These are phyloP conservation scores for Leptobrachium leishanense DNA, from an alignment of 2,113 vertebrate species.

Conservation along the genomic window DNA sequence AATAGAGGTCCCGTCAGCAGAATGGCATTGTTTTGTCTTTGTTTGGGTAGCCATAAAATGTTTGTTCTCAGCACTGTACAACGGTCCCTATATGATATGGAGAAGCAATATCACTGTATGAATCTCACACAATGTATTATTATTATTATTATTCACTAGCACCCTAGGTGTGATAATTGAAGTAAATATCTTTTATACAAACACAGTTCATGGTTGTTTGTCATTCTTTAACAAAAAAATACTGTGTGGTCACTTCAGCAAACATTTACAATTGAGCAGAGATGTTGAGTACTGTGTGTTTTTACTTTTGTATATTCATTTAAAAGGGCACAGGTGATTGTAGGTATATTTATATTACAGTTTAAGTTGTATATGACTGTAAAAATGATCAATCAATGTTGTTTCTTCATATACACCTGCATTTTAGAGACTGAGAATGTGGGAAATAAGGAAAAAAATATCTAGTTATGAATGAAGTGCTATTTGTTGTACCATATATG, in stretches of 20 bases:
- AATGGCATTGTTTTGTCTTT: conserved; percentile 69
- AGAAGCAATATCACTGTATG: conserved; percentile 99
- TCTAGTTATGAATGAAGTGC: too few species aligned
- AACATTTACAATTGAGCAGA: conserved; percentile 59
- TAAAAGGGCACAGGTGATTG: too few species aligned
- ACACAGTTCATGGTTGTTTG: conserved; percentile 79
- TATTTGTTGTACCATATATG: too few species aligned
- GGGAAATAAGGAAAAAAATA: too few species aligned
- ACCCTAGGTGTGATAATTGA: conserved; percentile 99
- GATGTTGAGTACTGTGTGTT: background rate
- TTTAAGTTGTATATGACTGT: too few species aligned
- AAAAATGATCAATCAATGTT: too few species aligned
- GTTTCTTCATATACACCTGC: too few species aligned
- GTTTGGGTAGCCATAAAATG: conserved; percentile 77
- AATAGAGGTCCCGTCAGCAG: conserved; percentile 65
- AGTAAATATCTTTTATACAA: conserved; percentile 99
- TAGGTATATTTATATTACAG: too few species aligned
- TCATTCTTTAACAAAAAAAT: conserved; percentile 47
- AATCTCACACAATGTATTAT: conserved; percentile 98
- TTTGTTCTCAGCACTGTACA: conserved; percentile 98
- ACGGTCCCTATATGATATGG: conserved; percentile 98
- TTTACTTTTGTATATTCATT: too few species aligned
- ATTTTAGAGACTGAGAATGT: too few species aligned
- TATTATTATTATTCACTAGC: conserved; percentile 98
- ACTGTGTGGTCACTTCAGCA: conserved; percentile 61